A percentile compares a stretch with the other conserved stretches of the same genome.
These are phyloP conservation scores for Syngnathus scovelli DNA, from an alignment of 2,113 vertebrate genomes.

Conservation along the genomic window DNA sequence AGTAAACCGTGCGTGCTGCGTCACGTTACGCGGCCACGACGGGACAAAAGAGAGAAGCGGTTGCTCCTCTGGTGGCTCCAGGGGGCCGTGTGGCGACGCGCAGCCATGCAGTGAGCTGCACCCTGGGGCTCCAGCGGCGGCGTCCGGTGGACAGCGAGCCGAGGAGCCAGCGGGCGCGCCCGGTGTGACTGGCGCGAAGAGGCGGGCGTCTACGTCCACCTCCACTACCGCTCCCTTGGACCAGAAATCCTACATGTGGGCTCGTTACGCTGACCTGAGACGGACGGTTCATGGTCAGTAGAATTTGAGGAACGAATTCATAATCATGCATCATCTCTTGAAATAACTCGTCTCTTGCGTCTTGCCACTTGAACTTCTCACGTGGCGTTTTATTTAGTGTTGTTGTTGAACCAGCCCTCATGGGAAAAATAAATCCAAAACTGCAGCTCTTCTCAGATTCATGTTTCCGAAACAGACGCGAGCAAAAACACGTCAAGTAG, in stretches of 20 bases:
- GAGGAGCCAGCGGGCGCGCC: conserved; percentile 43
- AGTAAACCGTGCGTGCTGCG: conserved; percentile 20
- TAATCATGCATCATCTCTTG: neutral
- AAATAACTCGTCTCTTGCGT: neutral
- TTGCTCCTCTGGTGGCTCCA: conserved; percentile 9
- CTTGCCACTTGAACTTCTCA: neutral
- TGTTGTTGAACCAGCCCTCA: neutral
- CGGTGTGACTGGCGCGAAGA: conserved; percentile 23
- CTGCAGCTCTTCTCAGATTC: neutral
- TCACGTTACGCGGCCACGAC: neutral
- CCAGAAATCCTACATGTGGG: conserved; percentile 69
- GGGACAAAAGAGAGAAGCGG: conserved; percentile 17
- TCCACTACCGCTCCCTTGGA: conserved; percentile 48
- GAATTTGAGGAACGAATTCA: too few relatives aligned
- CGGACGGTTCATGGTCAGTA: conserved; percentile 76
- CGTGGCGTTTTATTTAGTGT: neutral
- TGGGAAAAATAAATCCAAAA: neutral
- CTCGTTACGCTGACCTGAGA: conserved; percentile 75
- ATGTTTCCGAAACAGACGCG: neutral
- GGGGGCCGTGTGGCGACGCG: conserved; percentile 4
- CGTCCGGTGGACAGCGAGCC: conserved; percentile 38
- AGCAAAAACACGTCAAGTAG: neutral
- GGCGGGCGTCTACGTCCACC: conserved; percentile 61
- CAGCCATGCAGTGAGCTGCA: neutral
- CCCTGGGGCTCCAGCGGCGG: conserved; percentile 26